phyloP scores from a whole-genome alignment of 2,888 invertebrate genomes.

The Baronia brevicornis region DNA sequence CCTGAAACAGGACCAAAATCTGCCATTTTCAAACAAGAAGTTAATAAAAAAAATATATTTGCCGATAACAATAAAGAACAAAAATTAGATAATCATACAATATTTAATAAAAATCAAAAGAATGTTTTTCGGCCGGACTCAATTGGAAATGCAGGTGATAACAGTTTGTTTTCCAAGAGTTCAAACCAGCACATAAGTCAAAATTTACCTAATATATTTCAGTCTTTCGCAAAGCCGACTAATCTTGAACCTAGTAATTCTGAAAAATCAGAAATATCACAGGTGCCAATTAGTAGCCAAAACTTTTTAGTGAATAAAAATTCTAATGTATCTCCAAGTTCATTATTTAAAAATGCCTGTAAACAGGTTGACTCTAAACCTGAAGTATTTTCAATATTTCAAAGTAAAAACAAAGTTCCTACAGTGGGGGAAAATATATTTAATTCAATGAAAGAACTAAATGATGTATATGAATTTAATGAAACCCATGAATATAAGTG shows the following conservation, averaged over 20 bases:
- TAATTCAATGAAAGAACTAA: constrained; percentile 34
- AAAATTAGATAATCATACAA: too few species aligned
- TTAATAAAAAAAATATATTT: constrained; percentile 27
- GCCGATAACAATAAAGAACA: too few species aligned
- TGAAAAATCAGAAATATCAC: constrained; percentile 1
- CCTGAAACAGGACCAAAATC: constrained; percentile 14
- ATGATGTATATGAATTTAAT: constrained; percentile 46
- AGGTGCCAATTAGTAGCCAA: neutral
- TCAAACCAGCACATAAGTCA: constrained; percentile 13
- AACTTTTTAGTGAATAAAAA: constrained; percentile 12
- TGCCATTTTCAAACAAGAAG: constrained; percentile 4
- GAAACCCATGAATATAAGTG: constrained; percentile 20
- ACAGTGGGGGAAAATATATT: constrained; percentile 53
- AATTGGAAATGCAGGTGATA: constrained; percentile 31
- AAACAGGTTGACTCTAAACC: constrained; percentile 18
- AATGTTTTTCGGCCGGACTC: too few species aligned
- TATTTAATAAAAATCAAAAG: too few species aligned
- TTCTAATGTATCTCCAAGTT: constrained; percentile 43
- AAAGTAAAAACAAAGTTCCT: constrained; percentile 52
- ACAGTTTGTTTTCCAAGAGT: constrained; percentile 28
- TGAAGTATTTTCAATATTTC: constrained; percentile 49
- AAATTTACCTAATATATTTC: constrained; percentile 40
- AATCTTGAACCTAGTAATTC: constrained; percentile 18
- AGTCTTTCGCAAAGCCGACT: constrained; percentile 32
- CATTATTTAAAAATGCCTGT: constrained; percentile 51